Base-by-base conservation (phyloP, 2,888 invertebrate species). In the Thereva unica region DNA sequence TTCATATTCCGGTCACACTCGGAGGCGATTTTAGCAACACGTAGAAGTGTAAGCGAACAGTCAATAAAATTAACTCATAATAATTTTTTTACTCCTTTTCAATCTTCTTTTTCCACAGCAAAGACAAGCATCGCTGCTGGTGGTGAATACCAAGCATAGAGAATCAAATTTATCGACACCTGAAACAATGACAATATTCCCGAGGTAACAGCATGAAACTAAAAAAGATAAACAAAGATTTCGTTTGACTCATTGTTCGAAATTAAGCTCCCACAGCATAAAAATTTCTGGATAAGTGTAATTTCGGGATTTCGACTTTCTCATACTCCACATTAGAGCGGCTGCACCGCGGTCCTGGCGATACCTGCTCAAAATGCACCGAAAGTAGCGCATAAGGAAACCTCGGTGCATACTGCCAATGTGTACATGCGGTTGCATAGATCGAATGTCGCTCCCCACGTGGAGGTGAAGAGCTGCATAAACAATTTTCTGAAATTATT, bases 31-130 rank as follows among this genome's bases (percentile, higher is more conserved):
- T 59, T 59, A 59, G 59, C 59, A 59, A 38, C 35, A 49, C 59
- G 41, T 61, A 61, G 50, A 61, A 61, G 61, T 61, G 41, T 50
- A 50, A 50, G 61, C 61, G 61, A 49, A 37, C 47, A 50, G 61
- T 50, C 61, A 49, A 61, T 61, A 61, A 61, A 61, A 61, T 61
- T 61, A 61, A 61, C 49, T 61, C 61, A 50, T 50, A 49, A 50
- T 50, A 61, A 45, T 10, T 23, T 45, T 61, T 61, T 61, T 50
- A 61, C 49, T 61, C 61, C 38, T 50, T 38, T 41, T 50, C 49
- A 45, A 10, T 23, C 37, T 61, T 61, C 50, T 50, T 57, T 45
- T 38, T 38, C n/a, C 35, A 8, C 50, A 7, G 40, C 8, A 41
- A 61, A 37, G 23, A 40, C 41, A 61, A 40, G 37, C 5, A 9